A percentile compares a stretch with the other conserved stretches of the same genome.
These are phyloP conservation scores for Bucorvus abyssinicus DNA, from an alignment of 2,797 vertebrate genomes.

Conservation along the genomic window DNA sequence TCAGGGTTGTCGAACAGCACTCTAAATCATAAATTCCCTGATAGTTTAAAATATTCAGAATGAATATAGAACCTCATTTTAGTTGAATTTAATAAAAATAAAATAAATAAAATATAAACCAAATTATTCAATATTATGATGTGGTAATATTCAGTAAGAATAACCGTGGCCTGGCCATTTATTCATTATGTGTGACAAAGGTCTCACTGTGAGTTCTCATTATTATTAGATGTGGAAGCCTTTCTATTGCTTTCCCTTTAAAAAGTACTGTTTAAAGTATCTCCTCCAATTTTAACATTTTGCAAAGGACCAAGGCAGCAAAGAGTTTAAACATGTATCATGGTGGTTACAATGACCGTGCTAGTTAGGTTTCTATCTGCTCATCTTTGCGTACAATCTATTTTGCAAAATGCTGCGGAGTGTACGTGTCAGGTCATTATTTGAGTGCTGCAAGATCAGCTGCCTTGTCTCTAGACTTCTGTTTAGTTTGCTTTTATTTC, in stretches of 20 bases:
- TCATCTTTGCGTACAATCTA: background rate
- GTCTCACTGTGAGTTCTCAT: background rate
- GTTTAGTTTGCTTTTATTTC: slow-evolving; percentile 42
- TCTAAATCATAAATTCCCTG: background rate
- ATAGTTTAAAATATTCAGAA: background rate
- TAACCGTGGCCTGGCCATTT: background rate
- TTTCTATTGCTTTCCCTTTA: background rate
- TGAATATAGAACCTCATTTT: background rate
- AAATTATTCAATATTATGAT: background rate
- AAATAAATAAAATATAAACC: background rate
- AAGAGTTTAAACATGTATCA: background rate
- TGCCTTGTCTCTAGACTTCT: slow-evolving; percentile 13
- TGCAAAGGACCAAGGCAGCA: background rate
- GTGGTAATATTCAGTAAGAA: background rate
- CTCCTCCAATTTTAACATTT: background rate
- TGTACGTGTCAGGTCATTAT: slow-evolving; percentile 21
- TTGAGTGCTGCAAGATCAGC: slow-evolving; percentile 10
- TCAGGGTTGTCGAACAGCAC: background rate
- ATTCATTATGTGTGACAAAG: background rate
- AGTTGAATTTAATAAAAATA: background rate
- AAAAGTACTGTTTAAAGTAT: background rate
- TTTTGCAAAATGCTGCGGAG: background rate
- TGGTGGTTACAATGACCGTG: background rate
- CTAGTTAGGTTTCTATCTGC: background rate
- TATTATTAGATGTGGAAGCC: background rate